phyloP scores from a whole-genome alignment of 2,797 vertebrate species.

The Neomorphus geoffroyi region DNA sequence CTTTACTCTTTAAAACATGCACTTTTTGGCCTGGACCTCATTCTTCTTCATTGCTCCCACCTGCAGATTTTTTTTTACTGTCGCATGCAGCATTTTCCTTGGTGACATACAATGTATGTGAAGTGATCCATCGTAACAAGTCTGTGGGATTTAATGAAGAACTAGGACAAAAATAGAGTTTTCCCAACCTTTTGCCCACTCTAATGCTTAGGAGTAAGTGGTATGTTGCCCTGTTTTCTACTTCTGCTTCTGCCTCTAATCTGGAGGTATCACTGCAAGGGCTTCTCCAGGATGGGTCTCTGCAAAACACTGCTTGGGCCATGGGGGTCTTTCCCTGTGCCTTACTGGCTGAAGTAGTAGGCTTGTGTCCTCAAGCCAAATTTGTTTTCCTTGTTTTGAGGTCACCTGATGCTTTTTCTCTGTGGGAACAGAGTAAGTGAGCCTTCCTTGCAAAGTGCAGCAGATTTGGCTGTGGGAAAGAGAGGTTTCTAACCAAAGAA shows the following conservation, averaged over 20 bases:
- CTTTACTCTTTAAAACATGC: not conserved
- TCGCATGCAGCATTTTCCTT: not conserved
- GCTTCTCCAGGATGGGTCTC: not conserved
- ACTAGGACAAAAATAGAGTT: not conserved
- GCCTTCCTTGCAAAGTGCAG: not conserved
- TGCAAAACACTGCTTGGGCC: not conserved
- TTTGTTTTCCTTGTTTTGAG: not conserved
- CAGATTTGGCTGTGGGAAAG: not conserved
- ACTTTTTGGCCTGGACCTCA: fast-evolving
- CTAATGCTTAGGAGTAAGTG: not conserved
- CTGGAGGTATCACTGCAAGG: not conserved
- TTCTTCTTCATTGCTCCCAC: not conserved
- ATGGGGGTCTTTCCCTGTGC: not conserved
- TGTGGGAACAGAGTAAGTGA: not conserved
- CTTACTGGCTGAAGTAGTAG: not conserved
- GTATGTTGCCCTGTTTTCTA: not conserved
- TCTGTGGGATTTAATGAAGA: not conserved
- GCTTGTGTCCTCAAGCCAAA: not conserved
- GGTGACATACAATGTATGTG: not conserved
- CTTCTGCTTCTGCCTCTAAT: not conserved
- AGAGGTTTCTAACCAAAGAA: not conserved
- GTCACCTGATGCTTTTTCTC: not conserved
- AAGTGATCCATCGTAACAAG: not conserved
- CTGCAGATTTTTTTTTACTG: not conserved
- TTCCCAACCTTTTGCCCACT: not conserved